Evolutionary conservation across 2,113 vertebrate species (phyloP).

Genomic region (Trematomus loennbergii): DNA sequence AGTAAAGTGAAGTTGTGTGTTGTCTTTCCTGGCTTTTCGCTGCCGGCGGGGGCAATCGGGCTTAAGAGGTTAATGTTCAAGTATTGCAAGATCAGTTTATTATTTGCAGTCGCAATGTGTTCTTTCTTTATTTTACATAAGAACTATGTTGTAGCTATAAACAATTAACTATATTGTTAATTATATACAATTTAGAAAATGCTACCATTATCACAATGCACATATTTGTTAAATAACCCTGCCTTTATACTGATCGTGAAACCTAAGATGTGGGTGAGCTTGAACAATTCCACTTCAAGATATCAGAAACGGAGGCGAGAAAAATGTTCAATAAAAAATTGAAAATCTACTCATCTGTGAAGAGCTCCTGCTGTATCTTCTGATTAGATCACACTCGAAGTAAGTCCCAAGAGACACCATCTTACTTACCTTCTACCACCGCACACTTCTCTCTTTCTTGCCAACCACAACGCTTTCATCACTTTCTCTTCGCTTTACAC

Average conservation of each 20-base stretch:
- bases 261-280: background rate
- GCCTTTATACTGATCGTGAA: background rate
- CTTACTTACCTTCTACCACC: background rate
- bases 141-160: too few relatives aligned
- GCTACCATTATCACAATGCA: too few relatives aligned
- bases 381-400: slow-evolving; percentile 17
- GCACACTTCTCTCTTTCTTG: background rate
- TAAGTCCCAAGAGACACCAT: slow-evolving; percentile 1
- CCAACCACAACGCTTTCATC: slow-evolving; percentile 12
- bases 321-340: too few relatives aligned
- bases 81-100: too few relatives aligned
- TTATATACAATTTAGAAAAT: background rate
- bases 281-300: background rate
- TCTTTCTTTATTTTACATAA: too few relatives aligned
- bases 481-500: background rate
- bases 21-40: too few relatives aligned
- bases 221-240: background rate
- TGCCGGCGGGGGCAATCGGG: too few relatives aligned
- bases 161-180: too few relatives aligned
- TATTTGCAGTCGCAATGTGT: too few relatives aligned
- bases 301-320: background rate
- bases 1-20: too few relatives aligned
- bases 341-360: slow-evolving; percentile 8
- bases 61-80: too few relatives aligned
- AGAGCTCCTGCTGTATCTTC: slow-evolving; percentile 23